phyloP scores from a whole-genome alignment of 1,140 invertebrate genomes.

The Drosophila trapezifrons region DNA sequence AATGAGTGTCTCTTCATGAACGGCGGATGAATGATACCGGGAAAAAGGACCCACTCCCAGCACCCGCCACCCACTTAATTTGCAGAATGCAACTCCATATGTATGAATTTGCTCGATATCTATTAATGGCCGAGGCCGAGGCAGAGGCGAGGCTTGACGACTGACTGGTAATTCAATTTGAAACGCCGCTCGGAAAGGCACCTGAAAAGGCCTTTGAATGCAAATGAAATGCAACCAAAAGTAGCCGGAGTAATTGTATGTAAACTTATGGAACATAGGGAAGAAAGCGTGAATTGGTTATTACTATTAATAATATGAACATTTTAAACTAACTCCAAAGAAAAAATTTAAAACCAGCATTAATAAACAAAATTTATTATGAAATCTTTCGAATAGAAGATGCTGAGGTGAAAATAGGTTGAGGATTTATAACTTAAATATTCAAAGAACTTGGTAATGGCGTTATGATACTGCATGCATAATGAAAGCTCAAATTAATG shows the following conservation, averaged over 20 bases:
- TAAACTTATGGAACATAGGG: not conserved
- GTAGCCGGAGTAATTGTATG: conserved; percentile 23
- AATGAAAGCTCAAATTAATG: no score
- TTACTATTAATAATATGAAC: not conserved
- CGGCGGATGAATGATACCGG: no score
- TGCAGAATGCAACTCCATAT: conserved; percentile 31
- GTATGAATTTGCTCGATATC: conserved; percentile 23
- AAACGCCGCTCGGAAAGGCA: conserved; percentile 24
- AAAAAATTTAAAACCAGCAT: no score
- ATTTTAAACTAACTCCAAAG: no score
- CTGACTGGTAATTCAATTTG: conserved; percentile 65
- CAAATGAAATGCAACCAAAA: conserved; percentile 24
- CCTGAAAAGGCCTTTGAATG: conserved; percentile 43
- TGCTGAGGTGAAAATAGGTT: no score
- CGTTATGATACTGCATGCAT: no score
- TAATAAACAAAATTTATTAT: no score
- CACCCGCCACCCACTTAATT: conserved; percentile 3
- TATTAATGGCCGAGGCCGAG: conserved; percentile 6
- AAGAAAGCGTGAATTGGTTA: not conserved
- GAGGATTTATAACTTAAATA: no score
- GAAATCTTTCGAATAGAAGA: no score
- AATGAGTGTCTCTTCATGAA: no score
- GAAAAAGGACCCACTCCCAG: no score
- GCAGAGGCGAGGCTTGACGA: not conserved
- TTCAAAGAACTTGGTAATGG: no score